These are phyloP conservation scores for Strongylocentrotus purpuratus DNA, from an alignment of 35 echinoderm and acorn worm species.

Conservation along the genomic window DNA sequence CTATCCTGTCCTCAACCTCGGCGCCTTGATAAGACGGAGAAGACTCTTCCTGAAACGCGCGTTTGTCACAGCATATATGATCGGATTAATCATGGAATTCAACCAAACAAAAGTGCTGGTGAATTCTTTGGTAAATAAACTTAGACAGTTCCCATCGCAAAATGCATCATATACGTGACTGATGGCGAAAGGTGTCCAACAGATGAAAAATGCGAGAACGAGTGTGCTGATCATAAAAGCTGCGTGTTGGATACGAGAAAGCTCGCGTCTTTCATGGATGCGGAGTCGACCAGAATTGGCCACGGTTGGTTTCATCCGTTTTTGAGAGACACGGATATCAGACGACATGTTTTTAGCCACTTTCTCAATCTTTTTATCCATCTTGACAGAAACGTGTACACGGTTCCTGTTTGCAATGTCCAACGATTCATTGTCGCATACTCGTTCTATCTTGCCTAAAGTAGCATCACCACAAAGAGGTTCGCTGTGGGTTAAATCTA, in stretches of 20 bases:
- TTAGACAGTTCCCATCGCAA: no score
- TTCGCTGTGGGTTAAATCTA: no score
- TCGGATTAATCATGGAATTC: conserved; percentile 26
- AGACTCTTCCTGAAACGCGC: not conserved
- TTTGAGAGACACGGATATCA: not conserved
- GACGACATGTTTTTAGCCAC: not conserved
- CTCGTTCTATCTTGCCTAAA: not conserved
- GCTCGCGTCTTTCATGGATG: not conserved
- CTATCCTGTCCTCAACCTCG: not conserved
- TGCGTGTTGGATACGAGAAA: not conserved
- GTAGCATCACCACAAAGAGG: no score
- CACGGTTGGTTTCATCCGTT: not conserved
- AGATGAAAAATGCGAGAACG: not conserved
- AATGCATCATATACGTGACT: not conserved
- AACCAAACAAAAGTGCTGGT: not conserved
- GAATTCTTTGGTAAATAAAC: no score
- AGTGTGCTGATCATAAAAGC: not conserved
- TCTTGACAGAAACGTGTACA: not conserved
- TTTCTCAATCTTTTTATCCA: not conserved
- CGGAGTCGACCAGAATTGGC: not conserved
- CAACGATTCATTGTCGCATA: not conserved
- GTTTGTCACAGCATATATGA: conserved; percentile 3
- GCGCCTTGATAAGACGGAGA: not conserved
- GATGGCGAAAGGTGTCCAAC: not conserved
- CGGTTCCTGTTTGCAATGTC: not conserved